Evolutionary conservation across 2,888 invertebrate species (phyloP).

Genomic region (Agriopis leucophaearia): DNA sequence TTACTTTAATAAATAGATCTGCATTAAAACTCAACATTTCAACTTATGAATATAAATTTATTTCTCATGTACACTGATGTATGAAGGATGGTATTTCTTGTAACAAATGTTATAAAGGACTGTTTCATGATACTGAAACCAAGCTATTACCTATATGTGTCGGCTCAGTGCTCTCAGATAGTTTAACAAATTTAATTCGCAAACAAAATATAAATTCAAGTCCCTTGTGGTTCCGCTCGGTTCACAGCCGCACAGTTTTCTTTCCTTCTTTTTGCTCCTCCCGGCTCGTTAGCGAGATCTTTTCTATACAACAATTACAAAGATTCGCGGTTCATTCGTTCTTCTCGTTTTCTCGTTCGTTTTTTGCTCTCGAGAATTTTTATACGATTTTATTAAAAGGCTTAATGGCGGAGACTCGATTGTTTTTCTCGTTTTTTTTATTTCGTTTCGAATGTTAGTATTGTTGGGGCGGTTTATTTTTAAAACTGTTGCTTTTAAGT

Average conservation of each 20-base stretch:
- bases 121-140: too few species aligned
- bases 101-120: too few species aligned
- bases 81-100: too few species aligned
- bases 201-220: background rate
- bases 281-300: slow-evolving; percentile 66
- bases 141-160: too few species aligned
- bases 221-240: slow-evolving; percentile 7
- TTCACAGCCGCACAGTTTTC: slow-evolving; percentile 7
- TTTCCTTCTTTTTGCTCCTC: slow-evolving; percentile 26
- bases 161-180: background rate
- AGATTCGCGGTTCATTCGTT: slow-evolving; percentile 63
- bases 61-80: too few species aligned
- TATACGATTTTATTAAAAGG: slow-evolving; percentile 24
- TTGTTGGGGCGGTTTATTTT: slow-evolving; percentile 17
- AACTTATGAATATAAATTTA: too few species aligned
- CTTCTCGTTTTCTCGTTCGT: slow-evolving; percentile 19
- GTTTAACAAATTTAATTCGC: slow-evolving; percentile 2
- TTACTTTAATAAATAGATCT: too few species aligned
- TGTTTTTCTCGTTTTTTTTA: slow-evolving; percentile 17
- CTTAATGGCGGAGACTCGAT: slow-evolving; percentile 25
- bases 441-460: slow-evolving; percentile 16
- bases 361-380: slow-evolving; percentile 16
- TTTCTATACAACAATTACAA: slow-evolving; percentile 70
- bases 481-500: slow-evolving; percentile 16
- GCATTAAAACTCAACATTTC: too few species aligned